A percentile compares a stretch with the other conserved stretches of the same genome.
Evolutionary conservation across 2,113 vertebrate species (phyloP).

Genomic region (Leptosomus discolor): DNA sequence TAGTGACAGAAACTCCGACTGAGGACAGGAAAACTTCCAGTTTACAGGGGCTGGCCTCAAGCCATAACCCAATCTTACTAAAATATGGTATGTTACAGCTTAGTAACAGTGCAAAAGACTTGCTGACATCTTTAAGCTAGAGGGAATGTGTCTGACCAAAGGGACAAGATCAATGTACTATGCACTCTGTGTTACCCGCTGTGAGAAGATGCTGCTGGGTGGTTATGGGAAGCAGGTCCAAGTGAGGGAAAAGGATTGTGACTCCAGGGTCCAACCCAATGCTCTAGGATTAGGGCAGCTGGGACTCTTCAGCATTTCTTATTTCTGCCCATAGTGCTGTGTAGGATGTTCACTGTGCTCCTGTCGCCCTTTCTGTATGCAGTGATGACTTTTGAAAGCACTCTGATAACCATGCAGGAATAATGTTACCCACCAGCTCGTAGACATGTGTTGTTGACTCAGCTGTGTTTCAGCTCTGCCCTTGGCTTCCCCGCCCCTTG

Average conservation of each 20-base stretch:
- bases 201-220: not conserved
- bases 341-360: not conserved
- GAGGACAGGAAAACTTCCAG: not conserved
- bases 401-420: not conserved
- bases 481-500: not conserved
- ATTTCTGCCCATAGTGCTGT: not conserved
- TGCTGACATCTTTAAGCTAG: not conserved
- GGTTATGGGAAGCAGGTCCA: not conserved
- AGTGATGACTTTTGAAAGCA: not conserved
- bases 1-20: not conserved
- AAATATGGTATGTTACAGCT: not conserved
- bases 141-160: not conserved
- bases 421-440: not conserved
- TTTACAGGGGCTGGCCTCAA: not conserved
- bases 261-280: fast-evolving
- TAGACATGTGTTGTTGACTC: constrained; percentile 33
- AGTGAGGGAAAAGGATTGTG: not conserved
- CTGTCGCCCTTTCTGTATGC: not conserved
- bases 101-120: not conserved
- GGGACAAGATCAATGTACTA: not conserved
- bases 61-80: not conserved
- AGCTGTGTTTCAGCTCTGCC: constrained; percentile 13
- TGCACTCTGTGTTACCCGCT: not conserved
- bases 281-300: not conserved
- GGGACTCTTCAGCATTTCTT: not conserved